phyloP scores from a whole-genome alignment of 1,140 invertebrate species.

The Drosophila rhopaloa region DNA sequence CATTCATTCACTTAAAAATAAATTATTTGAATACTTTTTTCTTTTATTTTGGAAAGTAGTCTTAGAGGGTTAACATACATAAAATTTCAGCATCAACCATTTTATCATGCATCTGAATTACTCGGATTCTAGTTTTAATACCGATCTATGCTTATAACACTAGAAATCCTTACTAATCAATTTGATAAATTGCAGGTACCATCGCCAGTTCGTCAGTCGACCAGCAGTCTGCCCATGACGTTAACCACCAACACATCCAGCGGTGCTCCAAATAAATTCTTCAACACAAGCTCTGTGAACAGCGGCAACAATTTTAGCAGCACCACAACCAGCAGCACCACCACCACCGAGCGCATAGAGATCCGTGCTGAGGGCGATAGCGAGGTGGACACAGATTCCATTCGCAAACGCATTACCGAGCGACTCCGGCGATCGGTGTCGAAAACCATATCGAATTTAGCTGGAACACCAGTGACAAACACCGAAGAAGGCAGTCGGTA shows the following conservation, averaged over 20 bases:
- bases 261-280: slow-evolving; percentile 53
- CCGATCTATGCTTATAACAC: not conserved
- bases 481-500: slow-evolving; percentile 74
- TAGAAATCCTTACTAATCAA: not conserved
- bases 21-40: too few relatives aligned
- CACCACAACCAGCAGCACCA: slow-evolving; percentile 52
- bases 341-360: slow-evolving; percentile 65
- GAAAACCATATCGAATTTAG: slow-evolving; percentile 61
- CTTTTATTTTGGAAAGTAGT: too few relatives aligned
- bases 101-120: too few relatives aligned
- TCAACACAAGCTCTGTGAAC: slow-evolving; percentile 66
- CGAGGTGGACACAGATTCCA: slow-evolving; percentile 62
- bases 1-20: too few relatives aligned
- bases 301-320: slow-evolving; percentile 49
- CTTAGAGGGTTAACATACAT: too few relatives aligned
- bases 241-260: slow-evolving; percentile 74
- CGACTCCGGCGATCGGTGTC: slow-evolving; percentile 73
- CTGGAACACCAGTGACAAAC: slow-evolving; percentile 52
- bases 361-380: slow-evolving; percentile 57
- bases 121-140: too few relatives aligned
- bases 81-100: too few relatives aligned
- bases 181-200: slow-evolving; percentile 25
- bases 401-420: slow-evolving; percentile 66
- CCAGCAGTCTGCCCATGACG: slow-evolving; percentile 66
- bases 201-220: slow-evolving; percentile 44